These are phyloP conservation scores for Vireo griseus DNA, from an alignment of 2,797 vertebrate genomes.

Conservation along the genomic window DNA sequence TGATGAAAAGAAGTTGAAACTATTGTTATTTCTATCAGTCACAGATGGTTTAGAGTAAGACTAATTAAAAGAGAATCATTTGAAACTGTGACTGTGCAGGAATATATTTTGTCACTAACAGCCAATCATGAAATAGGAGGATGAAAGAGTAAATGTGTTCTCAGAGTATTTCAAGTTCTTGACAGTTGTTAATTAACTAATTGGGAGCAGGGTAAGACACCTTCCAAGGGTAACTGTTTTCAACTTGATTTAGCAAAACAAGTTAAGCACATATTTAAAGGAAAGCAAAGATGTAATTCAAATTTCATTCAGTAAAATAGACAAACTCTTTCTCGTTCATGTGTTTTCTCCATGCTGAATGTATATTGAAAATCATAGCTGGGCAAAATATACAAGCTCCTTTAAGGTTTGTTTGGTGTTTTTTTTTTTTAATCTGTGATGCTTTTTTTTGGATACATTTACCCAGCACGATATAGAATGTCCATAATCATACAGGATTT, in stretches of 20 bases:
- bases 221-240: not conserved
- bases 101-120: not conserved
- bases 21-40: not conserved
- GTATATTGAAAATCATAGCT: not conserved
- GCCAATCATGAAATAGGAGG: not conserved
- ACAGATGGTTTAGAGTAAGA: not conserved
- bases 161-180: not conserved
- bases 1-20: conserved; percentile 6
- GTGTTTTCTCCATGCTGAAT: not conserved
- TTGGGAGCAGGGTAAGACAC: not conserved
- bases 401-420: not conserved
- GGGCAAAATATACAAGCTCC: not conserved
- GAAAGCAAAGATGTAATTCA: not conserved
- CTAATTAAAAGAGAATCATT: not conserved
- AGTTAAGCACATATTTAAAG: not conserved
- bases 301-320: not conserved
- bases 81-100: not conserved
- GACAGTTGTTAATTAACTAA: conserved; percentile 1
- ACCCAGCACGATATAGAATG: not conserved
- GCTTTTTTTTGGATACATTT: not conserved
- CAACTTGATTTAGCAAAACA: not conserved
- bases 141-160: not conserved
- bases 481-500: not conserved
- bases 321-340: not conserved
- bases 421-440: not conserved